phyloP scores from a whole-genome alignment of 1,140 invertebrate genomes.

The Drosophila seguyi region DNA sequence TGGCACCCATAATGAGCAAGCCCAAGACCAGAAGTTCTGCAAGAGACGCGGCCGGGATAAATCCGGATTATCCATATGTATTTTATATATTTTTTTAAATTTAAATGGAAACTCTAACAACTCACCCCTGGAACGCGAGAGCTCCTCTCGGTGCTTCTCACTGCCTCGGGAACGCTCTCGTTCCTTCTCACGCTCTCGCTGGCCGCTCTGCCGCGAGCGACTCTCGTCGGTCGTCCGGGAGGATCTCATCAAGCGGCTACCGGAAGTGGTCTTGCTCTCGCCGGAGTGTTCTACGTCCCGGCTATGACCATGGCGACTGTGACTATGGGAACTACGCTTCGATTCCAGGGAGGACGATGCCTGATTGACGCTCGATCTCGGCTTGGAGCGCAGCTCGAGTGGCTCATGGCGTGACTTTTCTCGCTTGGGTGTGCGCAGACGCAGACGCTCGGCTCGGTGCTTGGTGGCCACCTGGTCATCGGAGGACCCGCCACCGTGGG shows the following conservation, averaged over 20 bases:
- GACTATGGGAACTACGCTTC: conserved; percentile 49
- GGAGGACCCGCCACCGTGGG: conserved; percentile 74
- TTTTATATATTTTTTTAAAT: not conserved
- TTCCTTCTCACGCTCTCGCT: conserved; percentile 56
- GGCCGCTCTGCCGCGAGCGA: conserved; percentile 52
- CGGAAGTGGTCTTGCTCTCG: conserved; percentile 47
- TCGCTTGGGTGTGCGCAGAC: conserved; percentile 66
- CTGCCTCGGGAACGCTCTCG: conserved; percentile 54
- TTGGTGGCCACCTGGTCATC: conserved; percentile 63
- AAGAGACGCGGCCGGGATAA: conserved; percentile 42
- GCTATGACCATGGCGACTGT: conserved; percentile 45
- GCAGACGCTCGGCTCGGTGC: conserved; percentile 64
- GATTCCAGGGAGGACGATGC: conserved; percentile 31
- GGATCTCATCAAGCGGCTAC: conserved; percentile 64
- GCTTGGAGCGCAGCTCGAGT: conserved; percentile 30
- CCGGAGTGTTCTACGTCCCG: conserved; percentile 45
- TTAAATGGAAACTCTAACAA: not conserved
- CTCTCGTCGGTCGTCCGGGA: conserved; percentile 58
- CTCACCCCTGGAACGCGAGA: conserved; percentile 73
- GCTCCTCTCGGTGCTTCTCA: conserved; percentile 69
- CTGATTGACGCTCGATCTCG: conserved; percentile 21
- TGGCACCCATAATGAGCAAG: conserved; percentile 81
- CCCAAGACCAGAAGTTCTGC: conserved; percentile 78
- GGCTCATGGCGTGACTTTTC: conserved; percentile 63
- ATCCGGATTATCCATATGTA: conserved; percentile 10